Evolutionary conservation across 2,113 vertebrate genomes (phyloP).

Genomic region (Colaptes auratus): DNA sequence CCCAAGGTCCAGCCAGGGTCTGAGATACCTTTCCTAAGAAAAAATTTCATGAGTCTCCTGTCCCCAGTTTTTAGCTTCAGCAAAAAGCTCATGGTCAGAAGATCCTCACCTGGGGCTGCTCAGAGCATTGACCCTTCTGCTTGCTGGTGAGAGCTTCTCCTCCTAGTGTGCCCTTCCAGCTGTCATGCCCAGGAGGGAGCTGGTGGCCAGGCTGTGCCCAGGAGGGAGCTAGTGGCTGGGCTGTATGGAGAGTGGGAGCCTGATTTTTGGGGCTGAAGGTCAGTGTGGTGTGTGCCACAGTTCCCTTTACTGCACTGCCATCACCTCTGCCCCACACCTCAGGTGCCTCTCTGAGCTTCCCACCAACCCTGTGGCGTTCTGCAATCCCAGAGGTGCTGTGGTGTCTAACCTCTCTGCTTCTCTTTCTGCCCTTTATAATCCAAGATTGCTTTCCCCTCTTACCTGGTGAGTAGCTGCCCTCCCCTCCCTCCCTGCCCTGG

Average conservation of each 20-base stretch:
- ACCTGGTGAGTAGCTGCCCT: not conserved
- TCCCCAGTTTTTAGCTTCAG: not conserved
- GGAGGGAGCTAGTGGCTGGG: not conserved
- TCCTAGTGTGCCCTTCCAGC: rapidly evolving
- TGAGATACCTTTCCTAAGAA: not conserved
- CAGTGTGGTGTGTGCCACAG: not conserved
- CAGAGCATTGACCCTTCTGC: not conserved
- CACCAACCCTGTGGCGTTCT: not conserved
- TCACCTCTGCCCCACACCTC: not conserved
- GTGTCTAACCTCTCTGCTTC: not conserved
- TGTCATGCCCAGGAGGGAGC: rapidly evolving
- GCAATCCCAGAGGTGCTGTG: not conserved
- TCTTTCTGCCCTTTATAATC: not conserved
- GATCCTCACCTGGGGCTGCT: not conserved
- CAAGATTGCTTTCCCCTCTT: rapidly evolving
- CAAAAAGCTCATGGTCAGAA: not conserved
- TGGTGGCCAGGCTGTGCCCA: not conserved
- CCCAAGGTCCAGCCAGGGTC: not conserved
- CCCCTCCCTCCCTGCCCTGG: not conserved
- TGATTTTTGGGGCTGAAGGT: not conserved
- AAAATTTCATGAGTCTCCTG: not conserved
- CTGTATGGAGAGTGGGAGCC: not conserved
- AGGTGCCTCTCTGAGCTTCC: not conserved
- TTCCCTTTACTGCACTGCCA: not conserved
- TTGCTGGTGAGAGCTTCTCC: not conserved